Evolutionary conservation across 2,113 vertebrate species (phyloP), one percentile per base, ranked within the genome.

Genomic region (Oxyruncus cristatus): DNA sequence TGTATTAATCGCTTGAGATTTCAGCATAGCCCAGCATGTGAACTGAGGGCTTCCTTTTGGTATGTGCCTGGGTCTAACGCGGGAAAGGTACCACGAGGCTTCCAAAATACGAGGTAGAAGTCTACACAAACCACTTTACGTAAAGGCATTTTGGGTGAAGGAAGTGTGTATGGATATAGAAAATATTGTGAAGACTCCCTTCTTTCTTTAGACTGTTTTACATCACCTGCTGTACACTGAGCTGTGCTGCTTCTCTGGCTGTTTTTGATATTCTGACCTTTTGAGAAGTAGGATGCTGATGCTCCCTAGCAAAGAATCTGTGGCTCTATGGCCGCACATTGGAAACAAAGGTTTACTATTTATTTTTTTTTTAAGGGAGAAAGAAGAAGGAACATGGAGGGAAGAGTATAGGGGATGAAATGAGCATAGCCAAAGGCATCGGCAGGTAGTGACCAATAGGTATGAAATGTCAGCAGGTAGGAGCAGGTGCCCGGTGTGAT

Each of bases 21-120:
- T 47, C 49, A 66, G 72, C 5, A 0, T 2, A 47, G 52, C n/a
- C 50, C 19, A 41, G 44, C 0, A 1, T 58, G 58, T 37, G 46
- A 85, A 39, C 41, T 0, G 0, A 52, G 53, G 53, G 14, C 8
- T 78, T 65, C 27, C 47, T 68, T 83, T 28, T 8, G 24, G 15
- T 39, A 4, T 11, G 12, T 0, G 0, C 18, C 58, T 26, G 26
- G 22, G 6, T 63, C 67, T 35, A 59, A 42, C 16, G 21, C 66
- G 20, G 14, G 58, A 92, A 63, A 72, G 18, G 33, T n/a, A 63
- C 46, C 30, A 15, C 5, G 5, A 44, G 22, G 32, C 3, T 0
- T 49, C 53, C 49, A 53, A 55, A 91, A 52, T 32, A n/a, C 0
- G 0, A 65, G 30, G 33, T 28, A 53, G 27, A 47, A 7, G n/a